Conservation (phyloP, 2,888 invertebrate species). For the Noctua fimbriata region DNA sequence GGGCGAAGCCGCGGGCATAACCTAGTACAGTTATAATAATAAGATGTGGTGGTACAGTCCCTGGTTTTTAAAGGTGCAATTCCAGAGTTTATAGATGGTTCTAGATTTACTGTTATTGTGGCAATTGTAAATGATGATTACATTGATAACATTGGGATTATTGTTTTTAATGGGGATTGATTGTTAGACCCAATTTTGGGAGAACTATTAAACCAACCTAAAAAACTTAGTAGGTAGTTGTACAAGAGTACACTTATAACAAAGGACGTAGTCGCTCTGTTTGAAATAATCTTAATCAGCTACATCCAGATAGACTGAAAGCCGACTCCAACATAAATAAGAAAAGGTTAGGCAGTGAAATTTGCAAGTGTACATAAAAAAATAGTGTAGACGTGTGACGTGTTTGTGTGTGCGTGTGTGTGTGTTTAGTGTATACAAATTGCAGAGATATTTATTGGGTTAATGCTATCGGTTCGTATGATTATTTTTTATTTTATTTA, state of each 20-base stretch:
- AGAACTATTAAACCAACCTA: not conserved
- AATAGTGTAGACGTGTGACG: no score
- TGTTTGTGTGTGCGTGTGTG: no score
- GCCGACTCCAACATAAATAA: not conserved
- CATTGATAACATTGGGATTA: not conserved
- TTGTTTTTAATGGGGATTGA: slow-evolving; percentile 18
- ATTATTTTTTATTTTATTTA: no score
- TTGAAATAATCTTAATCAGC: not conserved
- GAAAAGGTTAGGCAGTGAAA: no score
- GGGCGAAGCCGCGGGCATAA: no score
- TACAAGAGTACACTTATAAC: not conserved
- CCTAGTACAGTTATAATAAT: not conserved
- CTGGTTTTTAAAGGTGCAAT: slow-evolving; percentile 30
- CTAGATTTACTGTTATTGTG: slow-evolving; percentile 31
- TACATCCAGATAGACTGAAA: not conserved
- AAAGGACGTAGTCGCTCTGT: not conserved
- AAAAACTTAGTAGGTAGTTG: not conserved
- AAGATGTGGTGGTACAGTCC: not conserved
- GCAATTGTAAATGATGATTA: slow-evolving; percentile 19
- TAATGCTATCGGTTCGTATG: not conserved
- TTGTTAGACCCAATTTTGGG: slow-evolving; percentile 2
- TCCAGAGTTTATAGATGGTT: slow-evolving; percentile 32
- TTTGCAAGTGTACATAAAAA: no score
- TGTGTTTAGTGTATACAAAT: not conserved
- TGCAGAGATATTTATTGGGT: not conserved